Base-by-base conservation (phyloP, 2,888 invertebrate species). In the Lysandra bellargus region DNA sequence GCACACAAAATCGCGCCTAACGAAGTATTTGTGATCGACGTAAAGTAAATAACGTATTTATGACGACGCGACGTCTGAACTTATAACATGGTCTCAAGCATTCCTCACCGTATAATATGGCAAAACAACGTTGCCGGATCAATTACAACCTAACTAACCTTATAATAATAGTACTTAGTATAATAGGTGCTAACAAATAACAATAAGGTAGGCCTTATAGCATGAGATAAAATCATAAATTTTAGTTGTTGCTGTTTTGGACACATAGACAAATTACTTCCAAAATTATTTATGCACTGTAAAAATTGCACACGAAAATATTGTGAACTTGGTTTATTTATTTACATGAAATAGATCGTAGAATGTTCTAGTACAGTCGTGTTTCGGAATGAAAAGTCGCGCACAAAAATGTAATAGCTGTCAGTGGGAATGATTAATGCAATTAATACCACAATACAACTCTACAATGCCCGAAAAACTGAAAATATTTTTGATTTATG, bases 341-440 rank as follows among this genome's bases (percentile, higher is more conserved):
- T 30, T 14, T 75, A 14, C 75, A 49, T 30, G 53, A 44, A 44
- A 64, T 64, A 64, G 33, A 17, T 14, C 33, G 4, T 69, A 69
- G 53, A 76, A 76, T 76, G 33, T 57, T 37, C 53, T 53, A 53
- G 53, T 23, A 81, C 82, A 81, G 84, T 88, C 88, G 88, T 88
- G 84, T 81, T 83, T 84, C 85, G 83, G 83, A 87, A 87, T 89
- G 89, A 89, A 92, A 94, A 94, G 92, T 94, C 92, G 93, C 90
- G 92, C 93, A 91, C 93, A 93, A 94, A 94, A 94, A 94, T 93
- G 93, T 94, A 94, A 94, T 94, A 94, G 92, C 94, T 93, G 94
- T 94, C 94, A 91, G 91, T 91, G 86, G 85, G 81, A 85, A 90
- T 93, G 93, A 94, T 94, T 94, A 94, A 94, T 94, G 91, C 92